Evolutionary conservation across 2,113 vertebrate species (phyloP), one percentile per base, ranked within the genome.

Genomic region (Astur gentilis): DNA sequence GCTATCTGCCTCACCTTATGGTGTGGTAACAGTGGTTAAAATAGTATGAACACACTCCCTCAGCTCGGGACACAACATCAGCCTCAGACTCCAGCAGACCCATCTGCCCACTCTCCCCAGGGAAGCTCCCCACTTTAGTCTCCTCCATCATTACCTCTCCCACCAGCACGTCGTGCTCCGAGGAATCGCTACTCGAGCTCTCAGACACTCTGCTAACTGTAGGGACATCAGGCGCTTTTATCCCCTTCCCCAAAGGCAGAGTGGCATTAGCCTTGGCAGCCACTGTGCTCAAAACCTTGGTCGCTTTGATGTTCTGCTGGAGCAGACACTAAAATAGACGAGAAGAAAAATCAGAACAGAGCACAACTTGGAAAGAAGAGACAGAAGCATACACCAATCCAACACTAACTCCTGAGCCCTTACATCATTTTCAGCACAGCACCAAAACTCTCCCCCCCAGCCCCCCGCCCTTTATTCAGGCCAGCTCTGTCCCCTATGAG

Each of bases 291-390:
- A 3, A 42, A 81, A 64, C 82, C 9, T 93, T 50, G 38, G 55
- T 31, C 36, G 55, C 87, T 83, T 81, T 93, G 55, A 67, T 1
- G 0, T 83, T 95, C 77, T 93, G 90, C 57, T 89, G 97, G 55
- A 83, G 22, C 52, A 91, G 44, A 78, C 34, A 83, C 96, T 91
- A 29, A 85, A 75, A 79, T 6, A 95, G 49, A 83, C 11, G 21
- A 76, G 58, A 86, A 92, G 69, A 29, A 76, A 75, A 82, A 76
- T 93, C 62, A 95, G 87, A 55, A 76, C 62, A 83, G 47, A 49
- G n/a, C 26, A 50, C 13, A 47, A 54, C 44, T 31, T 25, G 19
- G 44, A 82, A 27, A 44, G 45, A 52, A 83, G 44, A 55, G 13
- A 38, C 4, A 83, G 45, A 77, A 27, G 45, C 45, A 38, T 9